These are phyloP conservation scores for Ashinkailepas kermadecensis DNA, from an alignment of 2,888 invertebrate species.

Conservation along the genomic window DNA sequence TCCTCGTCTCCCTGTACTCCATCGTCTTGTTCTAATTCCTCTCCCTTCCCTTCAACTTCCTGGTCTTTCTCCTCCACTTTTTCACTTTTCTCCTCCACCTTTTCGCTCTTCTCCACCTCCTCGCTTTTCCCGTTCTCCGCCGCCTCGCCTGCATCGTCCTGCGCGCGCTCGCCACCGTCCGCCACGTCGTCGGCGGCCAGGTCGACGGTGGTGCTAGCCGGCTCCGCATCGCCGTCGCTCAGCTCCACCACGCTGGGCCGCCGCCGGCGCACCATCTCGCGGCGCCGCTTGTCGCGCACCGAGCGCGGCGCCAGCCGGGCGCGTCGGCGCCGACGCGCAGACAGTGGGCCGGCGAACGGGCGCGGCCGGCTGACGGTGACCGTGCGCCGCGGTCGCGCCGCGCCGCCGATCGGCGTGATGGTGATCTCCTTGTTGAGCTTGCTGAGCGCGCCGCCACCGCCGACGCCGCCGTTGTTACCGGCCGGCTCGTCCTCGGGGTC, in stretches of 20 bases:
- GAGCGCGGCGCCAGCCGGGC: constrained; percentile 16
- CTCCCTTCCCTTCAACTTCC: too few species aligned
- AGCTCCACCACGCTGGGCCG: constrained; percentile 7
- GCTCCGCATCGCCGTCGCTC: neutral
- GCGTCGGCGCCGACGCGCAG: neutral
- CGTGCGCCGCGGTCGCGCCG: constrained; percentile 28
- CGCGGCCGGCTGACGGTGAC: neutral
- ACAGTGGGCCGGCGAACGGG: neutral
- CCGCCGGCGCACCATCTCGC: neutral
- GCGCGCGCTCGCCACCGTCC: neutral
- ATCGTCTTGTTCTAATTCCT: too few species aligned
- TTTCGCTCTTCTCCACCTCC: neutral
- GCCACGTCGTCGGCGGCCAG: neutral
- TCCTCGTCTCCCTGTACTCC: neutral
- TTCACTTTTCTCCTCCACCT: neutral
- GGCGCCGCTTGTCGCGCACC: neutral
- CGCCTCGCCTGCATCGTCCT: neutral
- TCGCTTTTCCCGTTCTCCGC: neutral
- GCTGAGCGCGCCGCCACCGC: neutral
- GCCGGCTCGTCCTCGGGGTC: neutral
- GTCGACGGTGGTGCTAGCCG: neutral
- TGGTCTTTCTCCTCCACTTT: neutral
- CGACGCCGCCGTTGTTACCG: neutral
- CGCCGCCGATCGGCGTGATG: constrained; percentile 33
- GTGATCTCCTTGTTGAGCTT: constrained; percentile 33